Base-by-base conservation (phyloP, 2,113 vertebrate species). In the Sinocyclocheilus rhinocerous region DNA sequence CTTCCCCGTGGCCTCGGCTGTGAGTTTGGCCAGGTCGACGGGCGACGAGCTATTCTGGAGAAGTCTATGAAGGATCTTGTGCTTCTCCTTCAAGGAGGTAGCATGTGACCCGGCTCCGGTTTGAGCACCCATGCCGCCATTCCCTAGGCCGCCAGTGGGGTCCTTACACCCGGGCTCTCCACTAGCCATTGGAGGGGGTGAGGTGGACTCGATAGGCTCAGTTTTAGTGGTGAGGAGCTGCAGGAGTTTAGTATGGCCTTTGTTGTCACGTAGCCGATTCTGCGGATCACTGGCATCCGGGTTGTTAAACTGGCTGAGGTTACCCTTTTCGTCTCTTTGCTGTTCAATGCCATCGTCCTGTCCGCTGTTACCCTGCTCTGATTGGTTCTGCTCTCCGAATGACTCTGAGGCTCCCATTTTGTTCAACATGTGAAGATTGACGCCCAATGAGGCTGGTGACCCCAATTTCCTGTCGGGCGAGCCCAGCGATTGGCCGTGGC, bases 31-130 rank as follows among this genome's bases (percentile, higher is more conserved):
- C 93, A 99, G 92, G 92, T 99, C 98, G 89, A 97, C 97, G 52
- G 97, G 97, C 88, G 98, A 99, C 72, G 97, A 97, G 92, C 97
- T 99, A 95, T 99, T 97, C 96, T 99, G 98, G 84, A 99, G 96
- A 88, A 99, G 96, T 92, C 97, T 97, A 95, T 99, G 98, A 91
- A 99, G 97, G 94, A 99, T 99, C 94, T 99, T 99, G 95, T 99
- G 98, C 96, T 99, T 99, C 94, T 99, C 98, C 95, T 99, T 99
- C 90, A 99, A 96, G 39, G 97, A 99, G 84, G 97, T 96, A 82
- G 93, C 88, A 6, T 95, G 94, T 84, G 81, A 36, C 65, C 91
- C 84, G 69, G 42, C 91, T 91, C 96, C 4, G 92, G 95, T 72
- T 89, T 96, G 91, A 77, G 88, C 88, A 61, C 92, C 90, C 8